Evolutionary conservation across 2,113 vertebrate genomes (phyloP).

Genomic region (Corynorhinus townsendii): DNA sequence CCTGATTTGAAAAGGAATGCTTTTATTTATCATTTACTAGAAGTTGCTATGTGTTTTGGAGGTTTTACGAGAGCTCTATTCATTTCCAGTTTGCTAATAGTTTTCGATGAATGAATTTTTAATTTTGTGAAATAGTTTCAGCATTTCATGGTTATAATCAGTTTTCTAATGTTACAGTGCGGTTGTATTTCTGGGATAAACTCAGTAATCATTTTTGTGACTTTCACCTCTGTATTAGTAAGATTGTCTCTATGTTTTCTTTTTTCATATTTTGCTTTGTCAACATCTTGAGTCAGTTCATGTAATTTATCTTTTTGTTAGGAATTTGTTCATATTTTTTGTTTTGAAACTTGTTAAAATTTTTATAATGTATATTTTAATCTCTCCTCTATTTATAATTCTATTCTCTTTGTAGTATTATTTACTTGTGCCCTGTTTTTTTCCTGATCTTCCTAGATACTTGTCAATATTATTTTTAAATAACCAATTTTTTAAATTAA

Average conservation of each 20-base stretch:
- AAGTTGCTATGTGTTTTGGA: background rate
- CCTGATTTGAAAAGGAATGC: background rate
- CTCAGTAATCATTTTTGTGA: background rate
- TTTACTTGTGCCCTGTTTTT: background rate
- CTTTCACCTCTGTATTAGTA: background rate
- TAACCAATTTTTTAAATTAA: background rate
- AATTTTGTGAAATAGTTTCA: background rate
- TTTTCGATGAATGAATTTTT: background rate
- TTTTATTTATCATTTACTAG: background rate
- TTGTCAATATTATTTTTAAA: background rate
- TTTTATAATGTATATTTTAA: background rate
- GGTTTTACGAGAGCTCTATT: background rate
- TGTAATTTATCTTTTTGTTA: background rate
- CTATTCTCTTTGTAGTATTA: background rate
- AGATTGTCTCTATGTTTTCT: background rate
- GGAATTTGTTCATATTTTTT: background rate
- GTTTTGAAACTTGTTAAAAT: background rate
- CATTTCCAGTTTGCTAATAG: background rate
- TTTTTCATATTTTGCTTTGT: background rate
- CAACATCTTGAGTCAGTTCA: background rate
- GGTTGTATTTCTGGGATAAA: background rate
- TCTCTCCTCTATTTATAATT: background rate
- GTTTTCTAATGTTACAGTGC: background rate
- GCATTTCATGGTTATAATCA: background rate
- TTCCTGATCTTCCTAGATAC: background rate